Base-by-base conservation (phyloP, 2,113 vertebrate genomes). In the Dendropsophus ebraccatus region DNA sequence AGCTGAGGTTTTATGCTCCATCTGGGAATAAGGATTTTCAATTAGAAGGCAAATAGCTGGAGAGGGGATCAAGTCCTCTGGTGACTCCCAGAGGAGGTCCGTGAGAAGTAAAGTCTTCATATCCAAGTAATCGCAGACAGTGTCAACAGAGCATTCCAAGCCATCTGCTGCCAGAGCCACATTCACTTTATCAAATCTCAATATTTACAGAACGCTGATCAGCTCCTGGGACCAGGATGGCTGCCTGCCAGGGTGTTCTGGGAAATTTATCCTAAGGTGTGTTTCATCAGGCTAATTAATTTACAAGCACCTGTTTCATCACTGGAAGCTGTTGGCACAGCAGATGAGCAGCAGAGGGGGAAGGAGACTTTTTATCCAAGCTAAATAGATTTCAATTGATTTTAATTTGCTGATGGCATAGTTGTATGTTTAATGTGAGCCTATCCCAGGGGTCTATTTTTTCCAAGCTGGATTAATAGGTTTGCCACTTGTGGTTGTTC, bases 171-270 rank as follows among this genome's bases (percentile, higher is more conserved):
- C 94, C 92, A 90, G 93, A 95, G 89, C 88, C 88, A 92, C 95
- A 88, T 97, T 95, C 95, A 96, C 94, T 95, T 96, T 96, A 95
- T 96, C 95, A 95, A 95, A 95, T 95, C 95, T 96, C 96, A 96
- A 95, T 97, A 96, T 98, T 97, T 99, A 95, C 96, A 94, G 94
- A 96, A 94, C 93, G 92, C 94, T 96, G 96, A 95, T 95, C 94
- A 94, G 93, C 94, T 94, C 92, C 70, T 91, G 92, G 95, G 94
- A 95, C 94, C 91, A 92, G 90, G 89, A 94, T 96, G 96, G 95
- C 95, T 94, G 87, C 70, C 91, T 96, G 96, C 96, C 95, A 96
- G 94, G 88, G 91, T 90, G 89, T 92, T 92, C 91, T 93, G 92
- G 93, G 93, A 93, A 93, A 91, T 92, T 92, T 93, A 92, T 94